Percentiles rank a stretch among this genome's conserved stretches.
phyloP scores from a whole-genome alignment of 2,113 vertebrate genomes.

The Ceyx margarethae region DNA sequence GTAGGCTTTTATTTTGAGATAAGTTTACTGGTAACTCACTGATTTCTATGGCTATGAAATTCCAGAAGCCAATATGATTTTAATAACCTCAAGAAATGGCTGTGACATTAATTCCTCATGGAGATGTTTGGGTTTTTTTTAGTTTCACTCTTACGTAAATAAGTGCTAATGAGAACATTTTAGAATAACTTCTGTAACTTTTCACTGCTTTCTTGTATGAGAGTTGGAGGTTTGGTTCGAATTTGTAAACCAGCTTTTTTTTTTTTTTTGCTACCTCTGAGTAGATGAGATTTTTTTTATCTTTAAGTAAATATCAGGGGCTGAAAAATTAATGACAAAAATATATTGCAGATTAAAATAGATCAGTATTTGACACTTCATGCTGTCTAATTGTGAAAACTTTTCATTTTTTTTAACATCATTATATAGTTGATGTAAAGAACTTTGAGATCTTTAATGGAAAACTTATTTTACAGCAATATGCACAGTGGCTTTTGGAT shows the following conservation, averaged over 20 bases:
- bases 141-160: slow-evolving; percentile 1
- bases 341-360: background rate
- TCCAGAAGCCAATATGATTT: background rate
- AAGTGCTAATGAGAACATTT: slow-evolving; percentile 24
- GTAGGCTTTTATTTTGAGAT: slow-evolving; percentile 23
- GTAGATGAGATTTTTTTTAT: background rate
- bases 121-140: background rate
- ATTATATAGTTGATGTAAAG: background rate
- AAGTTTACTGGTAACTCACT: background rate
- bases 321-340: background rate
- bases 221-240: background rate
- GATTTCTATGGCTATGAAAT: background rate
- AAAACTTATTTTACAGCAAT: background rate
- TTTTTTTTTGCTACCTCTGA: background rate
- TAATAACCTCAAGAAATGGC: slow-evolving; percentile 10
- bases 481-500: background rate
- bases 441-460: background rate
- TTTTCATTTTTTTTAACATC: background rate
- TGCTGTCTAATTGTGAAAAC: background rate
- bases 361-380: background rate
- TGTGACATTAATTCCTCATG: background rate
- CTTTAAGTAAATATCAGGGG: background rate
- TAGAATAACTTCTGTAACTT: background rate
- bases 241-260: background rate
- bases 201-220: background rate